Base-by-base conservation (phyloP, 2,888 invertebrate species). In the Atethmia centrago region DNA sequence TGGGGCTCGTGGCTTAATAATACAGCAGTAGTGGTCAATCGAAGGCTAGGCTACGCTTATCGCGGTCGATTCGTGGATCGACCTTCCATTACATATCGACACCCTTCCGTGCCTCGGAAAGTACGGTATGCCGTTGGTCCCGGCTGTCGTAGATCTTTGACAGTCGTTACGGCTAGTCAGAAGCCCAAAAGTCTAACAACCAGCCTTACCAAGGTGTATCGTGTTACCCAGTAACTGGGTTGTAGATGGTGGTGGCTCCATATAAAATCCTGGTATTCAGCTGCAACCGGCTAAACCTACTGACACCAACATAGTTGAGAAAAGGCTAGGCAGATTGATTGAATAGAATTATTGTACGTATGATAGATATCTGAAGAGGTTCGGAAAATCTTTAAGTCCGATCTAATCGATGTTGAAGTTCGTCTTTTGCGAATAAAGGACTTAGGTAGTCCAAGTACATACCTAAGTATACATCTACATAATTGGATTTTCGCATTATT, bases 381-480 rank as follows among this genome's bases (percentile, higher is more conserved):
- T 49, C 40, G 16, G 0, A 21, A 3, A 14, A 56, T 74, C 7
- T 45, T 51, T 36, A 3, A 45, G n/a, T 45, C 36, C 8, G n/a
- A 77, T 74, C 19, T 28, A 51, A 77, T 77, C 58, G 19, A 36
- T 58, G n/a, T 31, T 56, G 4, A 14, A 19, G 36, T 51, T 40
- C 25, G 12, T 12, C 5, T n/a, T 55, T 74, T n/a, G 19, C 16
- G 3, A 40, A 53, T 25, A 21, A 72, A 42, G 42, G 12, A 42
- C 36, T 36, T 12, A 42, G 16, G 10, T 25, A 21, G 25, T 45
- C 12, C 42, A 12, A 42, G 45, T 59, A n/a, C 0, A 25, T 25
- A 42, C 2, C 0, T 55, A 16, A 16, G 8, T 14, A 31, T 14
- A 40, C 21, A 36, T n/a, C 16, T 42, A 25, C 3, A 14, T 47